A percentile compares a stretch with the other conserved stretches of the same genome.
phyloP scores from a whole-genome alignment of 2,888 invertebrate genomes.

The Meta bourneti region DNA sequence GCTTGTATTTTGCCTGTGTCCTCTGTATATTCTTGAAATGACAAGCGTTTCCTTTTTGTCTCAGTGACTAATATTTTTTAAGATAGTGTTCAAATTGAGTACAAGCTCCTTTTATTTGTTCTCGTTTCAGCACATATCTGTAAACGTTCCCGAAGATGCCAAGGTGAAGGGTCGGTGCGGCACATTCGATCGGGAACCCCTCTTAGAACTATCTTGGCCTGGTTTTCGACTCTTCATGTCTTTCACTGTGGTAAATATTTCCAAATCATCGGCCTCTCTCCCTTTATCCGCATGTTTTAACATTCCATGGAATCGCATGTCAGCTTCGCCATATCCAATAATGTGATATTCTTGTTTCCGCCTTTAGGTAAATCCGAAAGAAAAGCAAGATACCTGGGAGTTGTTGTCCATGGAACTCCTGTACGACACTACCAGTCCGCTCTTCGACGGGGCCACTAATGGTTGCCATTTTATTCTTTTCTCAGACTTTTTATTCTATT shows the following conservation, averaged over 20 bases:
- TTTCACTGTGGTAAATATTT: constrained; percentile 87
- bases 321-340: neutral
- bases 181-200: constrained; percentile 75
- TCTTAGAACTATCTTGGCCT: constrained; percentile 77
- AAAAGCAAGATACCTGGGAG: constrained; percentile 88
- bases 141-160: constrained; percentile 74
- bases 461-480: constrained; percentile 79
- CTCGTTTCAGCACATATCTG: constrained; percentile 61
- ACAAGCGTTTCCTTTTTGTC: no score
- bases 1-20: no score
- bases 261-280: neutral
- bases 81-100: no score
- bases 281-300: neutral
- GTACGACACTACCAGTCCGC: constrained; percentile 85
- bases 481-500: neutral
- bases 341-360: neutral
- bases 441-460: constrained; percentile 82
- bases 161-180: constrained; percentile 77
- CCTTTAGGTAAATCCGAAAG: constrained; percentile 63
- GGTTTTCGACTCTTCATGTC: constrained; percentile 87
- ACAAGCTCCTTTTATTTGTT: neutral
- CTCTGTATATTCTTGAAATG: no score
- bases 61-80: no score
- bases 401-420: constrained; percentile 88
- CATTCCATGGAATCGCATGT: neutral